Percentiles rank a stretch among this genome's conserved stretches.
Conservation (phyloP, 2,888 invertebrate genomes). For the Stomorhina lunata region DNA sequence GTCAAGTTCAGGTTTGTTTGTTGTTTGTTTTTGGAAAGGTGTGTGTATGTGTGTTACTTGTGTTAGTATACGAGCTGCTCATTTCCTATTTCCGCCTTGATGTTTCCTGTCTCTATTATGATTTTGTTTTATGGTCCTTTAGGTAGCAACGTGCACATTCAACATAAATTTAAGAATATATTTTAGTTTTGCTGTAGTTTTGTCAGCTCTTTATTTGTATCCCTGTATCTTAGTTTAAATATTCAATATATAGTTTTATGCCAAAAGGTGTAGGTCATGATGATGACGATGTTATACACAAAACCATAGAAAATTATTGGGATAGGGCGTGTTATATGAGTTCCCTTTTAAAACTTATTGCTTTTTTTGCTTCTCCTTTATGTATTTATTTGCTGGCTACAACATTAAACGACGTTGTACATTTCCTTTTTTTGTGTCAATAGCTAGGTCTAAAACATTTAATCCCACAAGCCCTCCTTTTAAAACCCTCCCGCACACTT, state of each 20-base stretch:
- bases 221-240: neutral
- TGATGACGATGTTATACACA: neutral
- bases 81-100: neutral
- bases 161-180: constrained; percentile 16
- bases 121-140: neutral
- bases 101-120: neutral
- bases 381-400: neutral
- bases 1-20: constrained; percentile 18
- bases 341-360: neutral
- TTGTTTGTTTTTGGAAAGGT: neutral
- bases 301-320: neutral
- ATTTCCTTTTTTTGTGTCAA: neutral
- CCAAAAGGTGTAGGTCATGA: neutral
- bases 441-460: neutral
- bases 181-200: neutral
- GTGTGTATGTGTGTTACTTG: neutral
- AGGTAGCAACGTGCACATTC: neutral
- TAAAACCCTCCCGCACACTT: neutral
- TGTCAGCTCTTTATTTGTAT: neutral
- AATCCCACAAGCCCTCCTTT: neutral
- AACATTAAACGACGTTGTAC: no score
- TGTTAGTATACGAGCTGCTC: no score
- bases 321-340: neutral
- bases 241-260: neutral
- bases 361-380: neutral